Percentiles rank a stretch among this genome's conserved stretches.
Conservation (phyloP, 2,113 vertebrate species). For the Bos taurus region DNA sequence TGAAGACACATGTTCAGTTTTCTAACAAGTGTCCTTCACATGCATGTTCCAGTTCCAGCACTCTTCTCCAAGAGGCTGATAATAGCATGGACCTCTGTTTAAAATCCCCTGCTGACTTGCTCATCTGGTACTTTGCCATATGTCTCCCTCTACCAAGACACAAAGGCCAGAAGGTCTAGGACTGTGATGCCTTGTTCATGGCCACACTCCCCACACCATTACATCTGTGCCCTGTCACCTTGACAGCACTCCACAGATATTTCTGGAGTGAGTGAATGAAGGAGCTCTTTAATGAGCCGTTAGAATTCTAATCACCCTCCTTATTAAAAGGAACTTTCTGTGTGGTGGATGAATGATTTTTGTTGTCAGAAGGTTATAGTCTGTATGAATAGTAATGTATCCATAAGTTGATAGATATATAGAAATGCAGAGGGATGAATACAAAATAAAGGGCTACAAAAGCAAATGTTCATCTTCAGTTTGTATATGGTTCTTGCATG, state of each 20-base stretch:
- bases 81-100: neutral
- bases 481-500: neutral
- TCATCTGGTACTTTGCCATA: neutral
- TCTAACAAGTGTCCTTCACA: neutral
- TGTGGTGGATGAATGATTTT: neutral
- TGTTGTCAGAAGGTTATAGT: neutral
- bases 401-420: neutral
- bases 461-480: neutral
- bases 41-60: accelerated
- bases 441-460: neutral
- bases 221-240: neutral
- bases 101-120: neutral
- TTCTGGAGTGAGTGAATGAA: neutral
- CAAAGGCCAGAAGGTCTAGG: neutral
- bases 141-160: neutral
- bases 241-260: neutral
- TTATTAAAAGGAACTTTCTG: neutral
- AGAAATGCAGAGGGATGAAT: neutral
- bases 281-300: neutral
- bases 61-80: neutral
- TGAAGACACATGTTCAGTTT: neutral
- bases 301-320: neutral
- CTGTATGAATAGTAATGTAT: neutral
- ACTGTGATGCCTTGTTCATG: too few species aligned
- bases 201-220: too few species aligned